Conservation (phyloP, 35 echinoderm and acorn worm genomes). For the Heliocidaris tuberculata region DNA sequence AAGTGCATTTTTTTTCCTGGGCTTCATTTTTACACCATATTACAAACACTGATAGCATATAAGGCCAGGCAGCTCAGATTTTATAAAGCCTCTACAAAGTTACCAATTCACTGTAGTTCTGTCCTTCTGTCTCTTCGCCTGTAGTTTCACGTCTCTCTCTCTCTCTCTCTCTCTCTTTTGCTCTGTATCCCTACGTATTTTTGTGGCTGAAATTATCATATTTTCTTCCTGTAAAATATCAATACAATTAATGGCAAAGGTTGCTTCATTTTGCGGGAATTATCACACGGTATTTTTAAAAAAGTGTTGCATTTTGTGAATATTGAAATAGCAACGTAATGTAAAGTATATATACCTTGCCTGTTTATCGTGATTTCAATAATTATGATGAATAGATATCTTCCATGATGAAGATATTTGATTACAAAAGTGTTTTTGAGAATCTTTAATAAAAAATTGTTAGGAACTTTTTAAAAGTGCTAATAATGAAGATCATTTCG, state of each 20-base stretch:
- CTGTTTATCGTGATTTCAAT: not conserved
- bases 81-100: too few species aligned
- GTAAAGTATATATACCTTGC: not conserved
- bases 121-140: too few species aligned
- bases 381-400: not conserved
- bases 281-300: not conserved
- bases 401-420: not conserved
- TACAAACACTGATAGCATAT: too few species aligned
- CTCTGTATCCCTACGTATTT: not conserved
- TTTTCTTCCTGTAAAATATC: not conserved
- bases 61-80: too few species aligned
- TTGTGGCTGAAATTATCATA: not conserved
- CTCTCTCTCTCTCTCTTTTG: too few species aligned
- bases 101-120: too few species aligned
- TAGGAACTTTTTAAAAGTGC: not conserved
- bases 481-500: not conserved
- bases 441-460: not conserved
- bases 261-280: not conserved
- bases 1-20: too few species aligned
- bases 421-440: not conserved
- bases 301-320: not conserved
- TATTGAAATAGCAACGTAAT: not conserved
- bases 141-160: too few species aligned
- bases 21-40: too few species aligned
- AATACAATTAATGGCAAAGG: not conserved